phyloP scores from a whole-genome alignment of 2,113 vertebrate species.

The Peromyscus maniculatus region DNA sequence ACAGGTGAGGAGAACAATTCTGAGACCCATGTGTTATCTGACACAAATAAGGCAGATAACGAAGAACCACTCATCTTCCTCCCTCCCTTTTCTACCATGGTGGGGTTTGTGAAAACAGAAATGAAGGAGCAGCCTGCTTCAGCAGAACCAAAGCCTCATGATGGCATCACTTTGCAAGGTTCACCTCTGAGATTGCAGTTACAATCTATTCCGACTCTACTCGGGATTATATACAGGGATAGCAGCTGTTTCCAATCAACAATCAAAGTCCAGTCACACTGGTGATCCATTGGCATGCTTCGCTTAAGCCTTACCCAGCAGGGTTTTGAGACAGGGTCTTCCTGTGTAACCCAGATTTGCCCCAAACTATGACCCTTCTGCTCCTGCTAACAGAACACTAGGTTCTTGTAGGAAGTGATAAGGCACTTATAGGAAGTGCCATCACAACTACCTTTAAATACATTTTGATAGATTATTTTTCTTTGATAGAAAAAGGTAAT shows the following conservation, averaged over 20 bases:
- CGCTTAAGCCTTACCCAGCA: not conserved
- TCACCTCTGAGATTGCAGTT: not conserved
- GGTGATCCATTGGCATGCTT: not conserved
- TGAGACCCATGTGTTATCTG: slow-evolving; percentile 23
- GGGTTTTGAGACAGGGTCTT: not conserved
- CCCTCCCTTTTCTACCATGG: not conserved
- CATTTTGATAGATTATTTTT: not conserved
- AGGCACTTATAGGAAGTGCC: not conserved
- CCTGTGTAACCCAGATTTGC: not conserved
- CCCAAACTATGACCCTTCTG: not conserved
- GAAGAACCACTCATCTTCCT: not conserved
- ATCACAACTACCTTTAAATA: not conserved
- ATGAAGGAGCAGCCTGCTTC: too few species aligned
- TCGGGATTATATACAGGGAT: not conserved
- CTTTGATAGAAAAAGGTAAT: not conserved
- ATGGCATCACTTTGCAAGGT: not conserved
- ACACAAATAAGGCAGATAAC: not conserved
- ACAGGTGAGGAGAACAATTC: not conserved
- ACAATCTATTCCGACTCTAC: not conserved
- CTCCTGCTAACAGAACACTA: not conserved
- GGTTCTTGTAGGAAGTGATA: not conserved
- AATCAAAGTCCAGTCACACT: not conserved
- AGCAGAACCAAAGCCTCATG: not conserved
- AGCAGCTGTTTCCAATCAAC: not conserved
- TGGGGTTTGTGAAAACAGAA: not conserved